Base-by-base conservation (phyloP, 1,140 invertebrate species). In the Akabosia matsudoensis region DNA sequence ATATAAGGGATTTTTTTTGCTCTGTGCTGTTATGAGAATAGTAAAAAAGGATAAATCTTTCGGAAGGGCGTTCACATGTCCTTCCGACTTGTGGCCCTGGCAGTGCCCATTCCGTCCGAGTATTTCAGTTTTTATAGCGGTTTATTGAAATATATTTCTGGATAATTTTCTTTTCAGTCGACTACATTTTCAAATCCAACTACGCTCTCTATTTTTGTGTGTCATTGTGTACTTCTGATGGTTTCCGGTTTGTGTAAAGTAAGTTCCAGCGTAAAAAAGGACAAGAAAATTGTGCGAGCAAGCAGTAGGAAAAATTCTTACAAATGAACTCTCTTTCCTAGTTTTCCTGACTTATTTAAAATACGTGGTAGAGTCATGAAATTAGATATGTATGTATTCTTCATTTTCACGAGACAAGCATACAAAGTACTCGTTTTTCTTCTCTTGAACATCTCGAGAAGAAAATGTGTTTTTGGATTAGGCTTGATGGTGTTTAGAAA, bases 61-160 rank as follows among this genome's bases (percentile, higher is more conserved):
- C n/a, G 61, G 61, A 24, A 67, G 61, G 61, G 30, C 26, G 61
- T 67, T 67, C 61, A 30, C 61, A 30, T 67, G 61, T 67, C 61
- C 31, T 30, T 7, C n/a, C 7, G 61, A 3, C 28, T 31, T 67
- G 61, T 30, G 31, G 24, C 26, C 26, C 24, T n/a, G n/a, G n/a
- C n/a, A 67, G 33, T 74, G n/a, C 33, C 31, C 45, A 28, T n/a
- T n/a, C n/a, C 34, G 30, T 31, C 52, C 30, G 31, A 3, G n/a
- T n/a, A n/a, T n/a, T 54, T 54, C 45, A 74, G 45, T n/a, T n/a
- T 74, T 52, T 54, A 31, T 74, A 30, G 37, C 76, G 45, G n/a
- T 61, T 77, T 77, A 78, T 78, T 78, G 76, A 78, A 78, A 78
- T 78, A 78, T 78, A 78, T 78, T 67, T 64, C 76, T 78, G 64